These are phyloP conservation scores for Origma solitaria DNA, from an alignment of 2,113 vertebrate species.

Conservation along the genomic window DNA sequence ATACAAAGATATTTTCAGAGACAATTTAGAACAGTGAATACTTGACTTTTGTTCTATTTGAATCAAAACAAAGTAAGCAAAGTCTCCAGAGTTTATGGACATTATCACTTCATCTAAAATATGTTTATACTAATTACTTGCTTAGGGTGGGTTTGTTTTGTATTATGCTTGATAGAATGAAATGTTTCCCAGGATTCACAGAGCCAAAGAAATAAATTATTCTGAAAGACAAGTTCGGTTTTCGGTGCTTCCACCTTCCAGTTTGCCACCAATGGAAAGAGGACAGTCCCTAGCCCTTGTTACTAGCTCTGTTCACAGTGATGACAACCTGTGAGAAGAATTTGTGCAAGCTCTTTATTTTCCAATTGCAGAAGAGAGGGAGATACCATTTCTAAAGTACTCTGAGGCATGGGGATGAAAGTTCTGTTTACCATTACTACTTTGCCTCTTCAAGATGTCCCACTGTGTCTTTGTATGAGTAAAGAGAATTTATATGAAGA, in stretches of 20 bases:
- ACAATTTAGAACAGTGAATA: background rate
- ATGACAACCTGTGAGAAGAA: background rate
- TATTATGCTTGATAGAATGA: background rate
- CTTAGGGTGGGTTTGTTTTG: background rate
- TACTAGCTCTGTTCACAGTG: background rate
- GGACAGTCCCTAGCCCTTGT: accelerated
- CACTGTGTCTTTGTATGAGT: background rate
- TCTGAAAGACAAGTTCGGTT: background rate
- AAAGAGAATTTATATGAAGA: background rate
- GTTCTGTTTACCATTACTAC: background rate
- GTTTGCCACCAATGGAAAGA: background rate
- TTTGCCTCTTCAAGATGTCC: background rate
- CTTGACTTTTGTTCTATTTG: background rate
- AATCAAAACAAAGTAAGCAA: background rate
- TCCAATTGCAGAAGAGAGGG: background rate
- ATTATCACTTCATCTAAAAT: background rate
- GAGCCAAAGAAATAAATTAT: background rate
- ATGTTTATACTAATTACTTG: background rate
- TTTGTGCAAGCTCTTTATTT: background rate
- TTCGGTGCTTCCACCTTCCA: background rate
- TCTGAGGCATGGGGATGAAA: background rate
- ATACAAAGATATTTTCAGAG: background rate
- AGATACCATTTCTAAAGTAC: background rate
- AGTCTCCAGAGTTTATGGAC: background rate
- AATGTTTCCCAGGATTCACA: background rate